Percentiles rank a stretch among this genome's conserved stretches.
These are phyloP conservation scores for Gallinago media DNA, from an alignment of 2,113 vertebrate species.

Conservation along the genomic window DNA sequence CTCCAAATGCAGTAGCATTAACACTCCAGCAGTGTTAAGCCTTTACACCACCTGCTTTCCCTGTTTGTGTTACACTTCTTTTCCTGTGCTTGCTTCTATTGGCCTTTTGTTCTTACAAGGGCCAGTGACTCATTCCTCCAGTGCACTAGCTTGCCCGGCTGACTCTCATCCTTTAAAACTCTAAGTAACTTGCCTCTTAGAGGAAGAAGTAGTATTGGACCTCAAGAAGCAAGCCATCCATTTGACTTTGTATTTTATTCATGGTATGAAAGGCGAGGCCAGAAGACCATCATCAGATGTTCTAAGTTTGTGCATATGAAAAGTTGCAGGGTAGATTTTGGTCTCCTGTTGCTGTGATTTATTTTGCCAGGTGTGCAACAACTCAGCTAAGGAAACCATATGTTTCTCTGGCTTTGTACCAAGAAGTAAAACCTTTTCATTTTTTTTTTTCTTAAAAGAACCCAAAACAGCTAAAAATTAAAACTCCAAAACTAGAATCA, in stretches of 20 bases:
- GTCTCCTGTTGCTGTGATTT: constrained; percentile 53
- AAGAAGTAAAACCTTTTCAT: constrained; percentile 21
- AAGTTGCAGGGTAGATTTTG: constrained; percentile 52
- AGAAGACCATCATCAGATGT: neutral
- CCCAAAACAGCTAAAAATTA: neutral
- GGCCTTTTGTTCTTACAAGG: constrained; percentile 25
- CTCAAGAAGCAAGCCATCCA: neutral
- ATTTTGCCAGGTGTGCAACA: constrained; percentile 68
- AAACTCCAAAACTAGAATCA: constrained; percentile 31
- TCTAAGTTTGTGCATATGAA: neutral
- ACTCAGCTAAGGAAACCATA: constrained; percentile 57
- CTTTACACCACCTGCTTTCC: constrained; percentile 55
- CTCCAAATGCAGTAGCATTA: constrained; percentile 39
- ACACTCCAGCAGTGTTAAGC: constrained; percentile 64
- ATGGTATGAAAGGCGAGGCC: neutral
- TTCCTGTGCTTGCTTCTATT: constrained; percentile 22
- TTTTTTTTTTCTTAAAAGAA: neutral
- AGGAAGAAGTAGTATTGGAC: neutral
- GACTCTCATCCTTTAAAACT: neutral
- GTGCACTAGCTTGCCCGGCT: neutral
- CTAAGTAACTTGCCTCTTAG: constrained; percentile 12
- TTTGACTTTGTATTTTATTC: constrained; percentile 22
- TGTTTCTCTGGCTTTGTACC: constrained; percentile 54
- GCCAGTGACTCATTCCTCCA: neutral
- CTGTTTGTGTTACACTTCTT: constrained; percentile 40